Percentiles rank a stretch among this genome's conserved stretches.
phyloP scores from a whole-genome alignment of 2,113 vertebrate genomes.

The Cryptotis parvus region DNA sequence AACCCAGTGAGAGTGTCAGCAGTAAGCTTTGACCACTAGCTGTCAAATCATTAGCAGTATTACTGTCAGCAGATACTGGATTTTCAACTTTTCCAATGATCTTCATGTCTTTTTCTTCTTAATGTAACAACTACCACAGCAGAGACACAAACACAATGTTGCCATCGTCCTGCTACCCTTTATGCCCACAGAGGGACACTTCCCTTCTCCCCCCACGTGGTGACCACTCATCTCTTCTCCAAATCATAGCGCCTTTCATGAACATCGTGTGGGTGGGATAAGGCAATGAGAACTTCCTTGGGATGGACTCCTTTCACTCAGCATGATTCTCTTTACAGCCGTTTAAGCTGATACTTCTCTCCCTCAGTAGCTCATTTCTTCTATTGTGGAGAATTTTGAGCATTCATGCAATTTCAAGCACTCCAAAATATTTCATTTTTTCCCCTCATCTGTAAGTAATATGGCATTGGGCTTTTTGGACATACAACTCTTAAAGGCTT shows the following conservation, averaged over 20 bases:
- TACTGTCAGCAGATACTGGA: accelerated
- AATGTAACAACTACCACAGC: neutral
- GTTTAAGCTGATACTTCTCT: neutral
- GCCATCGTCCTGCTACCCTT: neutral
- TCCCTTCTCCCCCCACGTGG: neutral
- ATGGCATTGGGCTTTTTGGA: neutral
- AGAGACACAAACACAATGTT: neutral
- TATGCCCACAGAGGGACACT: neutral
- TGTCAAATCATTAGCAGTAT: neutral
- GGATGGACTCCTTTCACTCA: neutral
- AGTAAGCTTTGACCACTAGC: neutral
- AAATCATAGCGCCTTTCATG: neutral
- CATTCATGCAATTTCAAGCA: too few relatives aligned
- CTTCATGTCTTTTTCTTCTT: neutral
- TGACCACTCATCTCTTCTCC: neutral
- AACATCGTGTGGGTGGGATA: neutral
- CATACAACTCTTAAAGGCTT: neutral
- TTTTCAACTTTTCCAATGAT: neutral
- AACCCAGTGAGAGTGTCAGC: neutral
- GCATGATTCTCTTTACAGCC: neutral
- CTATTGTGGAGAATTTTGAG: neutral
- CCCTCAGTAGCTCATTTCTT: neutral
- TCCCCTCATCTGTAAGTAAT: neutral
- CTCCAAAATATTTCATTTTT: too few relatives aligned
- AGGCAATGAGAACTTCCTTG: neutral